Base-by-base conservation (phyloP, 1,140 invertebrate genomes). In the Ooceraea biroi region DNA sequence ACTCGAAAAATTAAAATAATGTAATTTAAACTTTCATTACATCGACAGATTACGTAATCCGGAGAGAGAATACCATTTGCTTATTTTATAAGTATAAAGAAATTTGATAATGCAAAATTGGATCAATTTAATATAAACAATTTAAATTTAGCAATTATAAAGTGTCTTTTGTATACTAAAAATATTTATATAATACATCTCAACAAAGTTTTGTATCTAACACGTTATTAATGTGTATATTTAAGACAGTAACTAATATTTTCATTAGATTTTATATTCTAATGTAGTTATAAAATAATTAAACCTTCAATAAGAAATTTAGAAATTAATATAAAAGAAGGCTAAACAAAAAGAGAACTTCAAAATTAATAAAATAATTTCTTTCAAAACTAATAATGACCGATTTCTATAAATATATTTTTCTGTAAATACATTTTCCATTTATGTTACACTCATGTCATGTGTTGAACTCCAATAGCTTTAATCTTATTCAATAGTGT, bases 271-370 rank as follows among this genome's bases (percentile, higher is more conserved):
- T n/a, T n/a, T n/a, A n/a, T n/a, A n/a, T n/a, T n/a, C n/a, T n/a
- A n/a, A n/a, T n/a, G n/a, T n/a, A n/a, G n/a, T n/a, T n/a, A n/a
- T n/a, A n/a, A n/a, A n/a, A 41, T 14, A 55, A 72, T 36, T 36
- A 55, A 36, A n/a, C n/a, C n/a, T n/a, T 25, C 19, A 66, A 46
- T 41, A 2, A 25, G 19, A 14, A n/a, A n/a, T n/a, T n/a, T 14
- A 14, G 7, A 76, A 48, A 63, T 48, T 46, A 76, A 14, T 30
- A 65, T 65, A 65, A 1, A 46, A 76, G 63, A 63, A 25, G 61
- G 8, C 10, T n/a, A n/a, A 25, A 63, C 5, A 27, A 76, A 65
- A 36, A 36, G 19, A 65, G 25, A 41, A n/a, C 11, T n/a, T 10
- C 14, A 30, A 52, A 19, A 68, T 41, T 65, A 19, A 3, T 46